Evolutionary conservation across 2,888 invertebrate genomes (phyloP).

Genomic region (Dioctria rufipes): DNA sequence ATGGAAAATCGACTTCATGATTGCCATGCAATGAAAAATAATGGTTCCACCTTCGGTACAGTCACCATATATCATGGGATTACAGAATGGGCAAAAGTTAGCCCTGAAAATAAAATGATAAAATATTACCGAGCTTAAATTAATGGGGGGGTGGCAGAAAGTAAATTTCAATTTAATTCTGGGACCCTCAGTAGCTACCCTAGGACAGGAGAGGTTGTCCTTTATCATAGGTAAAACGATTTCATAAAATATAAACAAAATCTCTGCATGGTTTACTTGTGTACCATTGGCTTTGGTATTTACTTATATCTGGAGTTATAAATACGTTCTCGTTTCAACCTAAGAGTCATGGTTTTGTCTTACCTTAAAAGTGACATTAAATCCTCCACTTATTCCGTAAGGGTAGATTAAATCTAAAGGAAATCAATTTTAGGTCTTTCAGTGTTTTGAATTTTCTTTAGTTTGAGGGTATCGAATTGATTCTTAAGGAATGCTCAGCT

Average conservation of each 20-base stretch:
- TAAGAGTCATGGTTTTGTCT: not conserved
- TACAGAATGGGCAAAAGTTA: conserved; percentile 39
- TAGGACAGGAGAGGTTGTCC: conserved; percentile 1
- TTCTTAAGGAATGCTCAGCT: no score
- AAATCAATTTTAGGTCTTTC: conserved; percentile 2
- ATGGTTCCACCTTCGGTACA: conserved; percentile 15
- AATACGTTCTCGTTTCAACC: not conserved
- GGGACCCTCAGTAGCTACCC: conserved; percentile 5
- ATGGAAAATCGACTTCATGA: not conserved
- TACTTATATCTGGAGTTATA: not conserved
- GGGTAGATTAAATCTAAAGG: not conserved
- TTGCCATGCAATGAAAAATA: not conserved
- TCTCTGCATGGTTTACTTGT: conserved; percentile 34
- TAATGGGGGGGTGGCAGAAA: conserved; percentile 43
- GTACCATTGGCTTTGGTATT: not conserved
- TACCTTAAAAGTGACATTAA: not conserved
- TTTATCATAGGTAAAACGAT: conserved; percentile 27
- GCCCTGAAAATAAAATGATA: conserved; percentile 49
- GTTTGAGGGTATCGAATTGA: no score
- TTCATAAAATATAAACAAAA: conserved; percentile 48
- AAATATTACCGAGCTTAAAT: conserved; percentile 46
- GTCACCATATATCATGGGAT: conserved; percentile 35
- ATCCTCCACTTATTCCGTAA: not conserved
- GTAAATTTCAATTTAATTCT: conserved; percentile 50
- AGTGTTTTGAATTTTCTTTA: no score